These are phyloP conservation scores for Galerucella calmariensis DNA, from an alignment of 2,888 invertebrate species.

Conservation along the genomic window DNA sequence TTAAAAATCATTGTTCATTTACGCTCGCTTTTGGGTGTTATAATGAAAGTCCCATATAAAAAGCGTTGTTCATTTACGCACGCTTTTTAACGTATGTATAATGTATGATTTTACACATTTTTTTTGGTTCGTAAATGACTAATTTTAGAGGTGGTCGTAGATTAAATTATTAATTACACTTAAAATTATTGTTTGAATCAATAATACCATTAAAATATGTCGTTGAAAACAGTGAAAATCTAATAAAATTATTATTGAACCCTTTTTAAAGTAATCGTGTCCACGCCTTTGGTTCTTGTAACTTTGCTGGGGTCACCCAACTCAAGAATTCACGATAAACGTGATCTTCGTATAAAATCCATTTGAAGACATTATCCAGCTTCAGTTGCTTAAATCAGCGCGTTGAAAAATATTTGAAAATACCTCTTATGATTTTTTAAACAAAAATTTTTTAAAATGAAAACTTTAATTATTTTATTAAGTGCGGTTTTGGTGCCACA, in stretches of 20 bases:
- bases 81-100: no score
- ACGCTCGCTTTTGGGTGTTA: no score
- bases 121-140: no score
- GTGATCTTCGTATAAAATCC: constrained; percentile 59
- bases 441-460: constrained; percentile 4
- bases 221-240: no score
- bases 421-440: background rate
- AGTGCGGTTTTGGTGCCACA: constrained; percentile 36
- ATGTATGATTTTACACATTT: no score
- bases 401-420: background rate
- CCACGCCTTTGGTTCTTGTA: constrained; percentile 12
- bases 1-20: no score
- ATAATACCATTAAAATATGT: no score
- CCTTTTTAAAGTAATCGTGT: background rate
- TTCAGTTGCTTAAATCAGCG: constrained; percentile 50
- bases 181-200: no score
- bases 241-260: background rate
- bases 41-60: no score
- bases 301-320: constrained; percentile 30
- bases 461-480: constrained; percentile 36
- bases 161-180: no score
- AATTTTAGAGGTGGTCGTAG: no score
- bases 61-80: no score
- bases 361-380: constrained; percentile 60
- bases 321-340: constrained; percentile 46